Evolutionary conservation across 1,140 invertebrate species (phyloP).

Genomic region (Ganaspis sp.): DNA sequence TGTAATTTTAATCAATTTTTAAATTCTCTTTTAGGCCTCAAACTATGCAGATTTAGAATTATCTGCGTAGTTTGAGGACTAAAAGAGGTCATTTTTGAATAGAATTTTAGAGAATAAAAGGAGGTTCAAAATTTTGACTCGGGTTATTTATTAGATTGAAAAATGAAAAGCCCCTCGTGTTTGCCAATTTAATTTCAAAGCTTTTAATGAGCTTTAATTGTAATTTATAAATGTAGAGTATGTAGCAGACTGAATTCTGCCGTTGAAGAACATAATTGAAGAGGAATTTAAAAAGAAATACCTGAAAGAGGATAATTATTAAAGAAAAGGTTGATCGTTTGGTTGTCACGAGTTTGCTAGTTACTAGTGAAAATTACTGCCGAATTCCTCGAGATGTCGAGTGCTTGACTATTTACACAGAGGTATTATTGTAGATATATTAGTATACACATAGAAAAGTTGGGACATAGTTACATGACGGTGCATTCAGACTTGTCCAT

Average conservation of each 20-base stretch:
- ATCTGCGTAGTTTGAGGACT: too few species aligned
- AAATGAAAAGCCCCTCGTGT: too few species aligned
- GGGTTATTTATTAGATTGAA: too few species aligned
- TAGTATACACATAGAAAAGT: conserved; percentile 41
- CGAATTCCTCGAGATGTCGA: conserved; percentile 49
- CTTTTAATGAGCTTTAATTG: too few species aligned
- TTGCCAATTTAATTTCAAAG: too few species aligned
- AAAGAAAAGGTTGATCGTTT: conserved; percentile 30
- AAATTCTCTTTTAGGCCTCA: too few species aligned
- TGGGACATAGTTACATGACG: conserved; percentile 39
- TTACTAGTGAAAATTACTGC: conserved; percentile 48
- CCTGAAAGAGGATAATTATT: conserved; percentile 32
- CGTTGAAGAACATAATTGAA: conserved; percentile 43
- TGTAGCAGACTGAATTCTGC: conserved; percentile 6
- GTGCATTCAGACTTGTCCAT: conserved; percentile 40
- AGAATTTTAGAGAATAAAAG: too few species aligned
- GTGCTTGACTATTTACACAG: conserved; percentile 40
- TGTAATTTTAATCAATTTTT: too few species aligned
- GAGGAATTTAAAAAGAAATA: conserved; percentile 34
- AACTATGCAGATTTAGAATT: too few species aligned
- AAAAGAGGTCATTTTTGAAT: too few species aligned
- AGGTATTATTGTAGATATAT: too few species aligned
- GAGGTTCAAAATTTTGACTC: too few species aligned
- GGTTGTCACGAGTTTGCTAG: conserved; percentile 42
- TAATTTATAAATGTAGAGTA: conserved; percentile 35